Conservation (phyloP, 1,140 invertebrate genomes). For the Phocides pigmalion region DNA sequence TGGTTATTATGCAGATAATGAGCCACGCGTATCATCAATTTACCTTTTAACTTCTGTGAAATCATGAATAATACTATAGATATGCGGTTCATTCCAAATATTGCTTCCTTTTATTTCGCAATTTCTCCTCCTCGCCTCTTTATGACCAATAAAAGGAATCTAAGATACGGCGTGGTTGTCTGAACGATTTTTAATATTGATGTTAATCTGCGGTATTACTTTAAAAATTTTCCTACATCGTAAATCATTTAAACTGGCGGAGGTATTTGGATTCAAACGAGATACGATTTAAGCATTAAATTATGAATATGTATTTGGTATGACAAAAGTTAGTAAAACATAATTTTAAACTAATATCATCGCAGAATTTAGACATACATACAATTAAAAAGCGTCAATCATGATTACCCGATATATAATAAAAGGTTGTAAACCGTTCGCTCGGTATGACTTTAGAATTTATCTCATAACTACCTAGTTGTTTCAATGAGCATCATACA, state of each 20-base stretch:
- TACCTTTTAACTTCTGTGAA: neutral
- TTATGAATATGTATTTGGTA: neutral
- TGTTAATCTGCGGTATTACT: slow-evolving; percentile 6
- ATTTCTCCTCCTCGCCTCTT: neutral
- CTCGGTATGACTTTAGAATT: no score
- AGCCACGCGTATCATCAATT: neutral
- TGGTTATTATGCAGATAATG: no score
- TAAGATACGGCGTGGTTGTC: neutral
- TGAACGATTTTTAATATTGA: slow-evolving; percentile 14
- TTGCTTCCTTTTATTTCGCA: neutral
- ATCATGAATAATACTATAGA: neutral
- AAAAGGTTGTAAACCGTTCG: no score
- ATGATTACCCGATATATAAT: no score
- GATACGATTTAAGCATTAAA: neutral
- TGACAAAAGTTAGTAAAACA: no score
- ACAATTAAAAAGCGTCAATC: no score
- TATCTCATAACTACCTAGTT: no score
- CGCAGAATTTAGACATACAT: no score
- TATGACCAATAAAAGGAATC: slow-evolving; percentile 3
- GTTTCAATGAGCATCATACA: no score
- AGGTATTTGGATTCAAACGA: neutral
- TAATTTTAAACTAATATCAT: no score
- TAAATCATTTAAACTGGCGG: slow-evolving; percentile 1
- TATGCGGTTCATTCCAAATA: neutral
- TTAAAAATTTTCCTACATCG: neutral